phyloP scores from a whole-genome alignment of 2,113 vertebrate species.

The Alexandromys fortis region DNA sequence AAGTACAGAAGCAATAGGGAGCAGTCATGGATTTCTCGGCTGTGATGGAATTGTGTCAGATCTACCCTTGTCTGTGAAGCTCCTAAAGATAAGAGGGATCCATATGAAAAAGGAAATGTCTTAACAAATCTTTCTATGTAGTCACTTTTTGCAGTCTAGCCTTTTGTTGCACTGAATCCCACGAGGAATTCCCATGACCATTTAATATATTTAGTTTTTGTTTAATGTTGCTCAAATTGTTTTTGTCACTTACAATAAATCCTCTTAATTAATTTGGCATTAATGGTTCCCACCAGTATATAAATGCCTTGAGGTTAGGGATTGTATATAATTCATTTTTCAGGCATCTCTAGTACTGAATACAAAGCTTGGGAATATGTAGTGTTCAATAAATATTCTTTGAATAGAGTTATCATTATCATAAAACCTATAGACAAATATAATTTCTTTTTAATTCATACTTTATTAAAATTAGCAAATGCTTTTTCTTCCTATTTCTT shows the following conservation, averaged over 20 bases:
- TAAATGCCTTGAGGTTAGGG: conserved; percentile 38
- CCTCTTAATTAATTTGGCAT: conserved; percentile 43
- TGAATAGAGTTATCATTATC: conserved; percentile 25
- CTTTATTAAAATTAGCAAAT: conserved; percentile 56
- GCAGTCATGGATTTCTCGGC: conserved; percentile 14
- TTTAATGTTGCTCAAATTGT: conserved; percentile 41
- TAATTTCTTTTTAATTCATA: conserved; percentile 35
- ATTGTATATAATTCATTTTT: conserved; percentile 28
- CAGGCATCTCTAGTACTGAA: neutral
- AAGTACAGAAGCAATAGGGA: conserved; percentile 23
- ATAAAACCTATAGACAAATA: neutral
- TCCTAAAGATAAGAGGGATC: neutral
- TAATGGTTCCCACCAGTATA: neutral
- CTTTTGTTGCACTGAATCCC: neutral
- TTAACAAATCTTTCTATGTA: neutral
- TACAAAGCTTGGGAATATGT: neutral
- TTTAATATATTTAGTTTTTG: neutral
- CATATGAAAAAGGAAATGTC: conserved; percentile 23
- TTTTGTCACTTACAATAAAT: conserved; percentile 45
- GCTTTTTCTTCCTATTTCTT: conserved; percentile 1
- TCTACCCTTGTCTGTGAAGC: conserved; percentile 57
- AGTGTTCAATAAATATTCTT: neutral
- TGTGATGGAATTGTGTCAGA: conserved; percentile 38
- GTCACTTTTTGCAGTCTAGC: neutral
- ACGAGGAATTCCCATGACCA: neutral